Evolutionary conservation across 2,113 vertebrate genomes (phyloP).

Genomic region (Saccopteryx leptura): DNA sequence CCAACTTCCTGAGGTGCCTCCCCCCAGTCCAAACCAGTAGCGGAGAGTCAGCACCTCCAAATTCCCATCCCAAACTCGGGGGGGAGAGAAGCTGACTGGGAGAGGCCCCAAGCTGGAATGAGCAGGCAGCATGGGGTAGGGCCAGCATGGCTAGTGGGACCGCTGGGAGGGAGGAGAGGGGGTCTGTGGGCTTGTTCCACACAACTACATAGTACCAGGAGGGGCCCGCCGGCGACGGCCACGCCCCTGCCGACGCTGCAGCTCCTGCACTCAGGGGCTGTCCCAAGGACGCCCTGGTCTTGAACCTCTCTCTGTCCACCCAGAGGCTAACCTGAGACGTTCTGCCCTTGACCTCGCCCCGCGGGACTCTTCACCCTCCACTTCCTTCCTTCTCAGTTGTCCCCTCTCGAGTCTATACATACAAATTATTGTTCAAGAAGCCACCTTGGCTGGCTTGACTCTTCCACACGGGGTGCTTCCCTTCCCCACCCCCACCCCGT

Average conservation of each 20-base stretch:
- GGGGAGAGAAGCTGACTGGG: not conserved
- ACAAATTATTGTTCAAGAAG: not conserved
- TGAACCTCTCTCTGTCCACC: not conserved
- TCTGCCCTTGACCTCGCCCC: accelerated
- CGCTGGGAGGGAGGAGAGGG: accelerated
- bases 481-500: too few relatives aligned
- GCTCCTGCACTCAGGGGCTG: not conserved
- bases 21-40: not conserved
- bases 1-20: not conserved
- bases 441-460: not conserved
- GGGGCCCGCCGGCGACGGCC: accelerated
- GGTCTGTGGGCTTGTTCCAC: accelerated
- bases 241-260: not conserved
- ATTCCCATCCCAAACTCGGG: not conserved
- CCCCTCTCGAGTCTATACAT: not conserved
- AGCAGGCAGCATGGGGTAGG: accelerated
- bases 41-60: not conserved
- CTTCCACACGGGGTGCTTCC: not conserved
- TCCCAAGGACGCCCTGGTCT: accelerated
- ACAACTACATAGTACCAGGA: not conserved
- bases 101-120: not conserved
- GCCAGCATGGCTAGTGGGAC: accelerated
- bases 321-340: accelerated
- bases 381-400: accelerated
- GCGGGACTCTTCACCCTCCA: accelerated